phyloP scores from a whole-genome alignment of 2,888 invertebrate species.

The Euclidia mi region DNA sequence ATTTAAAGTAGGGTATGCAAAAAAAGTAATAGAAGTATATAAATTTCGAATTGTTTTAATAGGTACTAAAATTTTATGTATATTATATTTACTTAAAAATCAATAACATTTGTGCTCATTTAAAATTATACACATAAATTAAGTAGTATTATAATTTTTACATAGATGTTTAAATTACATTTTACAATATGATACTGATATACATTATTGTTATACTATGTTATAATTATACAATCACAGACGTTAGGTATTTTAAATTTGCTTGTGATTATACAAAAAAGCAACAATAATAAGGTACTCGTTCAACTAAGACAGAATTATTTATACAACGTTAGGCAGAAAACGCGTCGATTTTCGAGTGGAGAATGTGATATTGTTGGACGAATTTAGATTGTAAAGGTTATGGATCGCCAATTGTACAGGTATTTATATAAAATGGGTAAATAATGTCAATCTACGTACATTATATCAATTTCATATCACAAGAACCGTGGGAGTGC shows the following conservation, averaged over 20 bases:
- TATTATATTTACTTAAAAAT: background rate
- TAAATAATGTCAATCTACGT: constrained; percentile 85
- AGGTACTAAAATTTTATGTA: background rate
- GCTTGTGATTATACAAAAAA: background rate
- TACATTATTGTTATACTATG: constrained; percentile 9
- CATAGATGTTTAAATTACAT: constrained; percentile 9
- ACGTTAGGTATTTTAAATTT: background rate
- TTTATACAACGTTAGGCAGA: constrained; percentile 13
- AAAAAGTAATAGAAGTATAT: constrained; percentile 24
- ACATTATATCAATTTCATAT: constrained; percentile 88
- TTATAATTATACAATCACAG: constrained; percentile 5
- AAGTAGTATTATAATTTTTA: constrained; percentile 13
- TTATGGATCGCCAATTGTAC: constrained; percentile 66
- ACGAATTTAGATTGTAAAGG: constrained; percentile 56
- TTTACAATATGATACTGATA: constrained; percentile 10
- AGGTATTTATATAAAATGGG: constrained; percentile 71
- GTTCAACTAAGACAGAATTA: constrained; percentile 40
- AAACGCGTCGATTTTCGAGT: constrained; percentile 53
- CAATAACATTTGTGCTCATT: constrained; percentile 17
- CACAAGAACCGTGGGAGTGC: constrained; percentile 74
- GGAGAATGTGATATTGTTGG: constrained; percentile 72
- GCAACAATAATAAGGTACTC: constrained; percentile 31
- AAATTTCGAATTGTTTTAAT: constrained; percentile 21
- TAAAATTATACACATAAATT: constrained; percentile 12
- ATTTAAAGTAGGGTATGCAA: constrained; percentile 43